These are phyloP conservation scores for Danio albolineatus DNA, from an alignment of 2,797 vertebrate species.

Conservation along the genomic window DNA sequence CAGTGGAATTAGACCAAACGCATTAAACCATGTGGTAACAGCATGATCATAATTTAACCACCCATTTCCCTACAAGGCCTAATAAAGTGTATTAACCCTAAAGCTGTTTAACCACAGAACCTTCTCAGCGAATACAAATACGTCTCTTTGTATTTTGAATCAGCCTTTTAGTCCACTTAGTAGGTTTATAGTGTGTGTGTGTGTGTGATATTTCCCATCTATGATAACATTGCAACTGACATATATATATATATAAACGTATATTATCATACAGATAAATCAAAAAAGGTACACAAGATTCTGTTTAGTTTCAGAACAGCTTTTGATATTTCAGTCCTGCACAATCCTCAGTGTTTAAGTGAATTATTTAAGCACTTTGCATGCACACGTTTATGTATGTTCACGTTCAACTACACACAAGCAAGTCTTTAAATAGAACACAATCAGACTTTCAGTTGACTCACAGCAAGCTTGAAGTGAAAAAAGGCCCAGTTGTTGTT, in stretches of 20 bases:
- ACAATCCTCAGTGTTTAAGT: background rate
- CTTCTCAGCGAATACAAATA: background rate
- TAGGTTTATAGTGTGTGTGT: background rate
- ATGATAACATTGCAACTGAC: too few species aligned
- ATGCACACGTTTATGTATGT: background rate
- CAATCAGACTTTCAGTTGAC: slow-evolving; percentile 5
- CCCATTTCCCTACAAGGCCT: background rate
- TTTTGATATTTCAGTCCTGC: too few species aligned
- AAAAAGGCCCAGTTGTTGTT: background rate
- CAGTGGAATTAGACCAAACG: background rate
- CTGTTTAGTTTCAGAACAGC: too few species aligned
- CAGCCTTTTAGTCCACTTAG: background rate
- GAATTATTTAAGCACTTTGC: background rate
- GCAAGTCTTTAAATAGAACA: background rate
- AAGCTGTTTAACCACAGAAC: slow-evolving; percentile 19
- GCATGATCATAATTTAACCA: slow-evolving; percentile 26
- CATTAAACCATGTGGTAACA: background rate
- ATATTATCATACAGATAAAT: too few species aligned
- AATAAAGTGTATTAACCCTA: slow-evolving; percentile 12
- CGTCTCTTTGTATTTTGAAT: background rate
- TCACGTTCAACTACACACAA: too few species aligned
- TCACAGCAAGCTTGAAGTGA: background rate
- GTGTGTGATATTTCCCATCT: too few species aligned
- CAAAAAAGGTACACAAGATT: too few species aligned
- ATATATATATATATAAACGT: too few species aligned